phyloP scores from a whole-genome alignment of 1,140 invertebrate species.

The Tetramorium simillimum region DNA sequence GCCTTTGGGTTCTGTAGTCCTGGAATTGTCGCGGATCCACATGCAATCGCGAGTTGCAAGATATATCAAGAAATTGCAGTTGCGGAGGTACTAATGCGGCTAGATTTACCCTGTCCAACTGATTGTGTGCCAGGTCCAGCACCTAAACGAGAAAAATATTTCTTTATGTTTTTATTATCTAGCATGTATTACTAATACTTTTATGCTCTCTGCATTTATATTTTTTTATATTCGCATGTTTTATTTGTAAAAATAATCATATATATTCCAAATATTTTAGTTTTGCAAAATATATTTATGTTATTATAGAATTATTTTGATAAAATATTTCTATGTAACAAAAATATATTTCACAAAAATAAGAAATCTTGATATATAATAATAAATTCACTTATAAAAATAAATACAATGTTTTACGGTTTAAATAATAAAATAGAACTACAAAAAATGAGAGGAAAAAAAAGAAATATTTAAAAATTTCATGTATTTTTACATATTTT shows the following conservation, averaged over 20 bases:
- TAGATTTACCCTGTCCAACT: constrained; percentile 92
- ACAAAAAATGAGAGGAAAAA: not conserved
- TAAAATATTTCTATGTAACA: not conserved
- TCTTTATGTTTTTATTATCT: not conserved
- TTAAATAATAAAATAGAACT: not conserved
- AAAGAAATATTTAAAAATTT: not conserved
- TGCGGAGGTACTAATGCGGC: constrained; percentile 91
- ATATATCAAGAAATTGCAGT: constrained; percentile 93
- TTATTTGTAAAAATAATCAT: not conserved
- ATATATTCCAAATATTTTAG: not conserved
- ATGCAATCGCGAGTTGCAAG: constrained; percentile 92
- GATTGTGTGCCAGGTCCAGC: constrained; percentile 94
- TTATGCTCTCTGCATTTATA: not conserved
- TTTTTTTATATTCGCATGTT: not conserved
- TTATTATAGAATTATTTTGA: not conserved
- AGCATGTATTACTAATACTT: not conserved
- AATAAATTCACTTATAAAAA: not conserved
- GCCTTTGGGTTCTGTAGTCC: constrained; percentile 91
- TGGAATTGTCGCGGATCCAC: constrained; percentile 93
- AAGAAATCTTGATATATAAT: not conserved
- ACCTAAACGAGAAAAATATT: constrained; percentile 83
- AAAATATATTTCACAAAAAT: not conserved
- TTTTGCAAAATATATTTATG: not conserved
- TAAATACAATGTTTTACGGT: not conserved
- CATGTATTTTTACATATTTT: not conserved